These are phyloP conservation scores for Prionace glauca DNA, from an alignment of 2,797 vertebrate genomes.

Conservation along the genomic window DNA sequence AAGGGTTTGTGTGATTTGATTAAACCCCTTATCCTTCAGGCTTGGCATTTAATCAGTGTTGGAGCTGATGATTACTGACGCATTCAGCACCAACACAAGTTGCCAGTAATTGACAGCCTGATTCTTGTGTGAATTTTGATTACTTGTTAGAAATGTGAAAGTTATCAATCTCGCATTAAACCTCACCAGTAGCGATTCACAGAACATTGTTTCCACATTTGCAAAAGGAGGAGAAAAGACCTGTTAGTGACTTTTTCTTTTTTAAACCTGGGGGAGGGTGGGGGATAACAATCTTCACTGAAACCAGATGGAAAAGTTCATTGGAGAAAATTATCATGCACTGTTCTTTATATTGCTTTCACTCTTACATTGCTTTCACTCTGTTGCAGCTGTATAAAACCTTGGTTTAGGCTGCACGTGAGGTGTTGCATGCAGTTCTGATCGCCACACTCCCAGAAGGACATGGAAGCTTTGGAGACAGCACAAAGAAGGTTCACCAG, in stretches of 20 bases:
- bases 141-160: background rate
- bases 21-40: constrained; percentile 11
- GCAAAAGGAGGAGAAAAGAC: background rate
- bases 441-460: too few relatives aligned
- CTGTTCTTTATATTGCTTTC: background rate
- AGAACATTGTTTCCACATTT: background rate
- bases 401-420: too few relatives aligned
- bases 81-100: background rate
- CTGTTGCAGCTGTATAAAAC: too few relatives aligned
- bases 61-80: constrained; percentile 19
- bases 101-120: background rate
- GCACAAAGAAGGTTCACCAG: too few relatives aligned
- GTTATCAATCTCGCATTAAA: background rate
- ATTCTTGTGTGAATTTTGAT: constrained; percentile 17
- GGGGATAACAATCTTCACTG: background rate
- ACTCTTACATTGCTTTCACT: background rate
- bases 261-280: too few relatives aligned
- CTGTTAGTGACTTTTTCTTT: background rate
- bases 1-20: constrained; percentile 10
- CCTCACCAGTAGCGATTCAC: background rate
- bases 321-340: background rate
- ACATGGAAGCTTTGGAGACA: too few relatives aligned
- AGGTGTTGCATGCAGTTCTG: too few relatives aligned
- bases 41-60: constrained; percentile 24
- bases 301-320: background rate